phyloP scores from a whole-genome alignment of 2,113 vertebrate genomes.

The Phoenicopterus ruber region DNA sequence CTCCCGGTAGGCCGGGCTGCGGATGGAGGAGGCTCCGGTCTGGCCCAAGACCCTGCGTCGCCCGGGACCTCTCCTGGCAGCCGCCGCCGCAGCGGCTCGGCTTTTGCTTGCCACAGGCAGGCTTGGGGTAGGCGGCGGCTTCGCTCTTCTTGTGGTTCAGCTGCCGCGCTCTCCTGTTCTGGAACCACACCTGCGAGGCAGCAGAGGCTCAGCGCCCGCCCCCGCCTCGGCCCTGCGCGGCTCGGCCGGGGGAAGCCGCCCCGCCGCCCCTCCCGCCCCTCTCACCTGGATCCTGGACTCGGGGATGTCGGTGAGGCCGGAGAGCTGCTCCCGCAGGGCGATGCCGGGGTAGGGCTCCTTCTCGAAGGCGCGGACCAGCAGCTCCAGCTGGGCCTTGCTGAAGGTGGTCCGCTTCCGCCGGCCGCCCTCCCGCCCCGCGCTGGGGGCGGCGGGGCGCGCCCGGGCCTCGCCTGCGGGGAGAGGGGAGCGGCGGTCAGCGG shows the following conservation, averaged over 20 bases:
- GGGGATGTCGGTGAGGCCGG: slow-evolving; percentile 34
- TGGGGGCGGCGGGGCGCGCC: neutral
- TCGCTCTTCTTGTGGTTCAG: slow-evolving; percentile 46
- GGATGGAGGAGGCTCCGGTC: neutral
- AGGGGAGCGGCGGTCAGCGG: neutral
- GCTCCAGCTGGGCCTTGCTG: slow-evolving; percentile 34
- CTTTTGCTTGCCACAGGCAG: neutral
- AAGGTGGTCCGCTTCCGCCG: slow-evolving; percentile 47
- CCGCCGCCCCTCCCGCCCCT: neutral
- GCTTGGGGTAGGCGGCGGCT: neutral
- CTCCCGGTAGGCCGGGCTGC: neutral
- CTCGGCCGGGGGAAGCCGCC: neutral
- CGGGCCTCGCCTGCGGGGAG: neutral
- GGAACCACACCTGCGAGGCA: slow-evolving; percentile 60
- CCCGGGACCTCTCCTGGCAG: neutral
- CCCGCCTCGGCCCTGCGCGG: neutral
- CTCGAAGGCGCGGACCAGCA: slow-evolving; percentile 53
- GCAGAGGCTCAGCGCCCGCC: neutral
- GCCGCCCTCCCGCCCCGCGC: neutral
- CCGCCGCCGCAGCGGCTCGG: neutral
- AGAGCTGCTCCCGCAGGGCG: slow-evolving; percentile 35
- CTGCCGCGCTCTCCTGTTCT: slow-evolving; percentile 63
- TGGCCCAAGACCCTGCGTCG: neutral
- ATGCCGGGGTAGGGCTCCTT: slow-evolving; percentile 59
- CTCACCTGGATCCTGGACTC: slow-evolving; percentile 63